phyloP scores from a whole-genome alignment of 2,113 vertebrate species.

The Sylvilagus bachmani region DNA sequence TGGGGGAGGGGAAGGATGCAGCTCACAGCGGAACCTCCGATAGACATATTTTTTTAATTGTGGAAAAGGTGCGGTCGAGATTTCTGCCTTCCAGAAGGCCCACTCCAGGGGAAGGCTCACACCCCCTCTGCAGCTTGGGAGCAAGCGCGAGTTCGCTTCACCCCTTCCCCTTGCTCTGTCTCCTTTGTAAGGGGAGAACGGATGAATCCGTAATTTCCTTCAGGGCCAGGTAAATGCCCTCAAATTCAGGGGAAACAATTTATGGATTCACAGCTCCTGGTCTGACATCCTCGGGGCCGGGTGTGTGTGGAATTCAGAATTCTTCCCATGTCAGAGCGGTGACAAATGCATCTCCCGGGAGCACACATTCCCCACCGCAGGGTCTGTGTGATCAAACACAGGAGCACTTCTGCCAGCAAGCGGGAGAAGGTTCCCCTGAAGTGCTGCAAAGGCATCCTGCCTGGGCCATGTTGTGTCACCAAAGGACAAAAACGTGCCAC shows the following conservation, averaged over 20 bases:
- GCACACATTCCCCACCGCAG: background rate
- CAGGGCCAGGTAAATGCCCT: background rate
- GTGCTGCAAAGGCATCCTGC: background rate
- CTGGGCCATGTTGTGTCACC: background rate
- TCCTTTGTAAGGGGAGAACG: background rate
- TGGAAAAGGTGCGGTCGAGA: conserved; percentile 5
- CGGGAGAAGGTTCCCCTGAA: background rate
- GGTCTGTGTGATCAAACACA: background rate
- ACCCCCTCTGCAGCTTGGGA: background rate
- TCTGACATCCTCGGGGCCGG: conserved; percentile 1
- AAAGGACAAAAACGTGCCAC: background rate
- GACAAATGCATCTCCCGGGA: background rate
- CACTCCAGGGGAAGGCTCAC: background rate
- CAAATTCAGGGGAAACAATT: conserved; percentile 22
- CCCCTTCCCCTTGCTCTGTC: background rate
- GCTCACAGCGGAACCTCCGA: background rate
- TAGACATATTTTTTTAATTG: background rate
- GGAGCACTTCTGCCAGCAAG: background rate
- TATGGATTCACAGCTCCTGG: background rate
- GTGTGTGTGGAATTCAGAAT: conserved; percentile 48
- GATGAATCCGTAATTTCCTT: background rate
- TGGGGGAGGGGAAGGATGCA: background rate
- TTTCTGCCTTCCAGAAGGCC: background rate
- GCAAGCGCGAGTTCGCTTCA: background rate
- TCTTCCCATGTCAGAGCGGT: conserved; percentile 29